Base-by-base conservation (phyloP, 30 jellyfish, hydroid and myxozoan species). In the Phacellophora camtschatica region DNA sequence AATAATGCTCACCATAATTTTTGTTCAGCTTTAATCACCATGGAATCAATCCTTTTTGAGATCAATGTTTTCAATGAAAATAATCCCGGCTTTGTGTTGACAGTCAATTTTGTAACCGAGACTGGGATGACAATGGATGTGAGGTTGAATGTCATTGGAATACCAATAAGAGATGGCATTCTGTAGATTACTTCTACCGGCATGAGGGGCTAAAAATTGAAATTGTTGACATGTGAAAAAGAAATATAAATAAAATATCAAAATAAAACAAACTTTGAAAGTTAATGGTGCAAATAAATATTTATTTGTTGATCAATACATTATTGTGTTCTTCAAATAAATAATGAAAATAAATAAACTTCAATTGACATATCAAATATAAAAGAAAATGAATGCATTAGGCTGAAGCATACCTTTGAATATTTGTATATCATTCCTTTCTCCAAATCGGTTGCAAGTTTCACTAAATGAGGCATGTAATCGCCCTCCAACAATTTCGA, bases 141-240 rank as follows among this genome's bases (percentile, higher is more conserved):
- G 83, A 76, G 88, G 84, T 87, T 87, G 24, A 68, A 42, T 39
- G 92, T 87, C 92, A 87, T 30, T 55, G 92, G 53, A 35, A 76
- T 70, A 30, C 96, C 96, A 68, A 76, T 51, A 29, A 71, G 63
- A 15, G 96, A 37, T 24, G 96, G 96, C 86, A 87, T 76, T 56
- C 84, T 75, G 88, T 87, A 87, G 77, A 87, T 70, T 49, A 66
- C 92, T 65, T 87, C 96, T n/a, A 75, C 67, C 2, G 96, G 88
- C 42, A 77, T 75, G 25, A 61, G 51, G 1, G 96, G 92, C 96
- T 87, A 59, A 42, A 59, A 34, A 13, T 31, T 13, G 43, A 24
- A n/a, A 30, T 16, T 22, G 0, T n/a, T n/a, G n/a, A n/a, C n/a
- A n/a, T n/a, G n/a, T n/a, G n/a, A n/a, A n/a, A n/a, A n/a, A n/a